A percentile compares a stretch with the other conserved stretches of the same genome.
Conservation (phyloP, 64 coral and sea anemone genomes). For the Stichodactyla helianthus region DNA sequence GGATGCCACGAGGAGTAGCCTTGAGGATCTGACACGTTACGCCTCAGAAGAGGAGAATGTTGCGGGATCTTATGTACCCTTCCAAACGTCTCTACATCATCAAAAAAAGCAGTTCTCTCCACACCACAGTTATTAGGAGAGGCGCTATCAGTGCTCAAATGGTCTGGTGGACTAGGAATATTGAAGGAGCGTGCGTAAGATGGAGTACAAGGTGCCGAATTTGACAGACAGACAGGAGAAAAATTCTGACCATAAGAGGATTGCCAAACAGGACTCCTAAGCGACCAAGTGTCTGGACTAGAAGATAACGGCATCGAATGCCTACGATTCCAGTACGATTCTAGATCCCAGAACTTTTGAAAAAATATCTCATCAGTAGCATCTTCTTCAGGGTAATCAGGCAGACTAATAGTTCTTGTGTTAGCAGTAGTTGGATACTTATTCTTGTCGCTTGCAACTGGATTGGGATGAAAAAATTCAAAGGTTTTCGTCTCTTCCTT, state of each 20-base stretch:
- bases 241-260: neutral
- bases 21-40: neutral
- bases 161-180: neutral
- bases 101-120: neutral
- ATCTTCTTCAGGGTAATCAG: neutral
- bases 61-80: neutral
- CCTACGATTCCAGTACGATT: neutral
- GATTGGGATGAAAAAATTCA: neutral
- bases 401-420: neutral
- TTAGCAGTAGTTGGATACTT: too few relatives aligned
- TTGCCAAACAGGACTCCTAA: neutral
- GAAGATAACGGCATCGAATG: neutral
- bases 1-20: neutral
- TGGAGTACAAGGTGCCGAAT: too few relatives aligned
- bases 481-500: neutral
- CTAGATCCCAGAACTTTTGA: neutral
- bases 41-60: neutral
- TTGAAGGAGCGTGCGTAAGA: neutral
- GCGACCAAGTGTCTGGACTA: neutral
- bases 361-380: neutral
- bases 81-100: neutral
- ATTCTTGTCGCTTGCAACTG: neutral
- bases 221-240: neutral
- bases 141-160: neutral
- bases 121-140: neutral